Conservation (phyloP, 2,888 invertebrate species). For the Oscheius onirici region DNA sequence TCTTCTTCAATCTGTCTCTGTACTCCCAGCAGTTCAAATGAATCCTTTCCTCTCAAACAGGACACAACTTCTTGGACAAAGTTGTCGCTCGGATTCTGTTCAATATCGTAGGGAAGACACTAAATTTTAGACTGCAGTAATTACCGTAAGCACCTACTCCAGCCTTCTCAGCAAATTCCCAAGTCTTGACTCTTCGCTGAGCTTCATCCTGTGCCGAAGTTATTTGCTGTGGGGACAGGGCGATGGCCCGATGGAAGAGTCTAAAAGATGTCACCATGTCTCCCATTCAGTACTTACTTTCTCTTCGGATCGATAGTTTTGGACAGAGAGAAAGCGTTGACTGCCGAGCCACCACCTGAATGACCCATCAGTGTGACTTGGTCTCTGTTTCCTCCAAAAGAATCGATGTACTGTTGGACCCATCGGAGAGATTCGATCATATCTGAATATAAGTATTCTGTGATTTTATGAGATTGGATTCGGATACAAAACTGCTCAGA, state of each 20-base stretch:
- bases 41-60: not conserved
- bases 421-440: constrained; percentile 8
- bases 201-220: no score
- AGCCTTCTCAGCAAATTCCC: not conserved
- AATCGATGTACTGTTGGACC: constrained; percentile 22
- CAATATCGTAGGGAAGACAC: not conserved
- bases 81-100: not conserved
- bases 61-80: not conserved
- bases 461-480: not conserved
- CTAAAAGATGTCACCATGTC: constrained; percentile 13
- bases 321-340: constrained; percentile 16
- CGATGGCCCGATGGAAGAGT: constrained; percentile 16
- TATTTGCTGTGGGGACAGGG: not conserved
- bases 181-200: no score
- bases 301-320: constrained; percentile 18
- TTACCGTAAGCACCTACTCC: not conserved
- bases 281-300: not conserved
- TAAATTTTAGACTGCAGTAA: not conserved
- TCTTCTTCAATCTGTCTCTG: constrained; percentile 12
- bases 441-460: constrained; percentile 25
- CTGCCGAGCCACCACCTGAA: constrained; percentile 12
- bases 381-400: constrained; percentile 19
- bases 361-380: constrained; percentile 31
- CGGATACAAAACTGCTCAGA: not conserved
- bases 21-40: not conserved